A percentile compares a stretch with the other conserved stretches of the same genome.
Evolutionary conservation across 2,797 vertebrate species (phyloP).

Genomic region (Danio choprae): DNA sequence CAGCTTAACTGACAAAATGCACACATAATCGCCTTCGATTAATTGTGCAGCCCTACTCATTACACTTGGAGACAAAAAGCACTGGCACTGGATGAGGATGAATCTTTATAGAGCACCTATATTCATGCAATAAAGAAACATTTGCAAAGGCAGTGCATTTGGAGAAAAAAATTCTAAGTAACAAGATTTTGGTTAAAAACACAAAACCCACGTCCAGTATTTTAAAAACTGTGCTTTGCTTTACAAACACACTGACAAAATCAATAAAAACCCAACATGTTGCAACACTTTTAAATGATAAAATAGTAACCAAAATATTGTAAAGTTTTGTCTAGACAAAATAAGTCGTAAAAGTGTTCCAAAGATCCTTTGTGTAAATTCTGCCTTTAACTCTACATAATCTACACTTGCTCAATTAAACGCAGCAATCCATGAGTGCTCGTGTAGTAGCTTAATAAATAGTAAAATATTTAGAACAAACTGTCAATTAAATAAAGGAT

Average conservation of each 20-base stretch:
- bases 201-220: slow-evolving; percentile 8
- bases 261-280: background rate
- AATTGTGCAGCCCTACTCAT: too few relatives aligned
- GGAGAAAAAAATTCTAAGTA: background rate
- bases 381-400: background rate
- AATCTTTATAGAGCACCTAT: too few relatives aligned
- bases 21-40: too few relatives aligned
- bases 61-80: too few relatives aligned
- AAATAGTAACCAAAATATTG: background rate
- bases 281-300: background rate
- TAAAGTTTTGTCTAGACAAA: slow-evolving; percentile 5
- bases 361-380: background rate
- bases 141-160: too few relatives aligned
- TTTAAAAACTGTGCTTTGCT: background rate
- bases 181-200: background rate
- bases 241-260: background rate
- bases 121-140: too few relatives aligned
- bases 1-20: too few relatives aligned
- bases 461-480: slow-evolving; percentile 26
- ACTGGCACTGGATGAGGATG: too few relatives aligned
- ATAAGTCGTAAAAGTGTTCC: background rate
- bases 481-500: background rate
- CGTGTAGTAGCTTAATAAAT: slow-evolving; percentile 8
- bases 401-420: slow-evolving; percentile 3
- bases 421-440: background rate